A percentile compares a stretch with the other conserved stretches of the same genome.
Evolutionary conservation across 2,113 vertebrate species (phyloP).

Genomic region (Amblyopsis rosae): DNA sequence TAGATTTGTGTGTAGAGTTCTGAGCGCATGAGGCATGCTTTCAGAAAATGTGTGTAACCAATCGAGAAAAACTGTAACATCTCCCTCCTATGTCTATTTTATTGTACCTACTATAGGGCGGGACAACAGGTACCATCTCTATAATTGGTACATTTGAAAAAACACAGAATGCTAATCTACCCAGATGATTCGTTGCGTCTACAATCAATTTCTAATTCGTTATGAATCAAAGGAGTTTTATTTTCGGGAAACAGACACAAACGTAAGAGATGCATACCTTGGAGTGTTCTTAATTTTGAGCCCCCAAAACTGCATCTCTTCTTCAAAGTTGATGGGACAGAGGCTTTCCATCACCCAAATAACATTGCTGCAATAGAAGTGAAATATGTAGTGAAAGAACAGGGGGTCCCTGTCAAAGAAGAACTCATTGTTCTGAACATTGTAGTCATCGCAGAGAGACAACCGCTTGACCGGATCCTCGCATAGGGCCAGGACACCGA

Average conservation of each 20-base stretch:
- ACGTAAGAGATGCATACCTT: constrained; percentile 42
- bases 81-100: too few species aligned
- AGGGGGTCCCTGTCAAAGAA: constrained; percentile 89
- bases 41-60: too few species aligned
- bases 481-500: constrained; percentile 81
- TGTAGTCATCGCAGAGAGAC: constrained; percentile 88
- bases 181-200: too few species aligned
- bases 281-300: constrained; percentile 81
- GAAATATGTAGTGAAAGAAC: constrained; percentile 87
- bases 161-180: too few species aligned
- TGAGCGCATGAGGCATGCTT: too few species aligned
- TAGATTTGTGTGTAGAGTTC: too few species aligned
- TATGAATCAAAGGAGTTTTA: neutral
- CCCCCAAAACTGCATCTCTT: constrained; percentile 89
- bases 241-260: neutral
- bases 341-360: constrained; percentile 87
- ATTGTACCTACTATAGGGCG: too few species aligned
- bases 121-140: too few species aligned
- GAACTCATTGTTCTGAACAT: constrained; percentile 82
- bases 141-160: too few species aligned
- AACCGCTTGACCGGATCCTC: constrained; percentile 77
- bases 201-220: too few species aligned
- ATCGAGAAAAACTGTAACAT: too few species aligned
- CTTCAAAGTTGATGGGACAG: constrained; percentile 85
- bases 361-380: constrained; percentile 85